Evolutionary conservation across 2,888 invertebrate genomes (phyloP).

Genomic region (Sinelater perroti): DNA sequence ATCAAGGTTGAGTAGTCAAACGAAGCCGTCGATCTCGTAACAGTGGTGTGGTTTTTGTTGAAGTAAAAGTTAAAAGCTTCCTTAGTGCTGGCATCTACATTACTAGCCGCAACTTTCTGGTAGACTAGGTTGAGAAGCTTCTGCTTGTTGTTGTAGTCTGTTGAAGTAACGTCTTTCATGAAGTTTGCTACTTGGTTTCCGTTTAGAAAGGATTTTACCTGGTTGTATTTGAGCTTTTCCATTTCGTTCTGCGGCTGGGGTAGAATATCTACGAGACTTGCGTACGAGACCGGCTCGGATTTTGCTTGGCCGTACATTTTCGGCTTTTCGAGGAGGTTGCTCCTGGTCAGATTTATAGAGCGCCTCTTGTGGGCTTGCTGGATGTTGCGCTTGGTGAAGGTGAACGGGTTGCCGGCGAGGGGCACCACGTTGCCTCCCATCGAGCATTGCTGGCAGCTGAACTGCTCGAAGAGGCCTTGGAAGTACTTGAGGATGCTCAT

Average conservation of each 20-base stretch:
- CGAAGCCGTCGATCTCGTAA: not conserved
- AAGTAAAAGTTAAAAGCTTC: slow-evolving; percentile 16
- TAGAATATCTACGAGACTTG: slow-evolving; percentile 3
- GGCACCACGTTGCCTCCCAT: too few relatives aligned
- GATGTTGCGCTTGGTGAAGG: slow-evolving; percentile 3
- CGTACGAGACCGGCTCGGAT: not conserved
- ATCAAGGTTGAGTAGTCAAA: slow-evolving; percentile 17
- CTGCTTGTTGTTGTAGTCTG: not conserved
- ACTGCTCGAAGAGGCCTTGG: slow-evolving; percentile 12
- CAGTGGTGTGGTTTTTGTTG: not conserved
- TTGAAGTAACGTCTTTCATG: not conserved
- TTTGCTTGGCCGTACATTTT: not conserved
- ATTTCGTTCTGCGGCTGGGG: slow-evolving; percentile 10
- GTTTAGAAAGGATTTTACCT: not conserved
- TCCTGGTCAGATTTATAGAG: not conserved
- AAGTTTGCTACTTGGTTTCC: not conserved
- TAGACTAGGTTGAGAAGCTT: slow-evolving; percentile 5
- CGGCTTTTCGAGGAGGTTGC: slow-evolving; percentile 2
- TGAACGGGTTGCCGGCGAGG: not conserved
- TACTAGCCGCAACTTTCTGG: slow-evolving; percentile 1
- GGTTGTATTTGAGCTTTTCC: not conserved
- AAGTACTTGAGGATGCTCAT: not conserved
- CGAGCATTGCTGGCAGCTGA: slow-evolving; percentile 3
- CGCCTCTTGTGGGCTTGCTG: slow-evolving; percentile 1
- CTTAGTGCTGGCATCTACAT: not conserved